These are phyloP conservation scores for Leptopilina clavipes DNA, from an alignment of 1,140 invertebrate genomes.

Conservation along the genomic window DNA sequence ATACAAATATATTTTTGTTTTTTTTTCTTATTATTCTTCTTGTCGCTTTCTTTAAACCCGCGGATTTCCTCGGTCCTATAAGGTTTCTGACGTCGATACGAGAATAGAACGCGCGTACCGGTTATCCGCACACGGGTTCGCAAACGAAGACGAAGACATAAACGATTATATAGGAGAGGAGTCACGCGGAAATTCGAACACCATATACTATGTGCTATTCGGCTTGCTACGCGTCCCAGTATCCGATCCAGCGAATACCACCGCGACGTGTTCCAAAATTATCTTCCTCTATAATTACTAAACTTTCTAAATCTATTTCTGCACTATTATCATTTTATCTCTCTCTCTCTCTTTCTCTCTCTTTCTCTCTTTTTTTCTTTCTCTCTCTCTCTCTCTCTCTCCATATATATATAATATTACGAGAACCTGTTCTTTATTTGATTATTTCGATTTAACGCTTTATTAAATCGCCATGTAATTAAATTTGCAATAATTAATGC, in stretches of 20 bases:
- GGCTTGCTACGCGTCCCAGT: conserved; percentile 34
- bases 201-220: conserved; percentile 44
- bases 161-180: conserved; percentile 3
- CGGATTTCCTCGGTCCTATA: conserved; percentile 39
- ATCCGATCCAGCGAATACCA: conserved; percentile 14
- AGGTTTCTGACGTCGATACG: conserved; percentile 44
- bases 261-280: conserved; percentile 15
- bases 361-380: too few relatives aligned
- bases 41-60: conserved; percentile 12
- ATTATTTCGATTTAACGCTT: background rate
- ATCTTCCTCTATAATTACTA: conserved; percentile 3
- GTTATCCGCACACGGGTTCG: conserved; percentile 48
- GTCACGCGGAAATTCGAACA: conserved; percentile 50
- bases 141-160: conserved; percentile 5
- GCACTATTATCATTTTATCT: conserved; percentile 4
- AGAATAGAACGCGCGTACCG: conserved; percentile 59
- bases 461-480: conserved; percentile 1
- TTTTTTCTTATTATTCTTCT: background rate
- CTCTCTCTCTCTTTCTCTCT: too few relatives aligned
- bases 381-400: too few relatives aligned
- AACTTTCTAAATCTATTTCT: conserved; percentile 21
- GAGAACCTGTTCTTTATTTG: background rate
- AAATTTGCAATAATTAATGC: background rate
- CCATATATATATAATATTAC: background rate
- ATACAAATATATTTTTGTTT: background rate